A percentile compares a stretch with the other conserved stretches of the same genome.
Conservation (phyloP, 2,888 invertebrate genomes). For the Chalcosyrphus nemorum region DNA sequence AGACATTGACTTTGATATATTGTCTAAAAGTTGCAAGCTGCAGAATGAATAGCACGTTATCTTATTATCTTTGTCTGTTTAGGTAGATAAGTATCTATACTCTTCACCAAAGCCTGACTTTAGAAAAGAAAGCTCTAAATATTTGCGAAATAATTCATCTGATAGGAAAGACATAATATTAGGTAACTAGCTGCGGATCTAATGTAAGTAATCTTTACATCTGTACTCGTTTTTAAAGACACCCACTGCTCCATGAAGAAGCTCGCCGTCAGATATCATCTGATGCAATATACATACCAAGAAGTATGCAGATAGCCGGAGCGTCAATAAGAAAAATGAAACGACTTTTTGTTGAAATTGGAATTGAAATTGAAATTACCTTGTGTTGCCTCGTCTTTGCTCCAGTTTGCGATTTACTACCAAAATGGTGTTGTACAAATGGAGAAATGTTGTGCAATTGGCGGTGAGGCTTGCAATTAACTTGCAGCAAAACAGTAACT, state of each 20-base stretch:
- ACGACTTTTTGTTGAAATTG: neutral
- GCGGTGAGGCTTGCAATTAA: slow-evolving; percentile 13
- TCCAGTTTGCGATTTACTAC: slow-evolving; percentile 17
- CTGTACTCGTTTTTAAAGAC: neutral
- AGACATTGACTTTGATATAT: neutral
- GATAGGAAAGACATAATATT: neutral
- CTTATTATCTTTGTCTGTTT: neutral
- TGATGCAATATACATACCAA: neutral
- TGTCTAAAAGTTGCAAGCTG: neutral
- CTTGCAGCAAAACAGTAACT: slow-evolving; percentile 32
- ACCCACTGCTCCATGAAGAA: neutral
- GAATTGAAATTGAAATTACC: neutral
- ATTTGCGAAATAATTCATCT: neutral
- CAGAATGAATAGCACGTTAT: neutral
- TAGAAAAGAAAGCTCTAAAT: neutral
- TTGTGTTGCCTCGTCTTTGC: neutral
- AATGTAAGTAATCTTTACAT: neutral
- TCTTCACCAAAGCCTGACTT: neutral
- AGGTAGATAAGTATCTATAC: neutral
- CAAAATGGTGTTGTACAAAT: slow-evolving; percentile 27
- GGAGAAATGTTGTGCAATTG: slow-evolving; percentile 37
- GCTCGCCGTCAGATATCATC: neutral
- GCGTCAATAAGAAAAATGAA: slow-evolving; percentile 12
- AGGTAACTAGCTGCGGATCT: neutral
- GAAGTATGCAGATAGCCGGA: neutral